Evolutionary conservation across 2,113 vertebrate species (phyloP).

Genomic region (Zosterops hypoxanthus): DNA sequence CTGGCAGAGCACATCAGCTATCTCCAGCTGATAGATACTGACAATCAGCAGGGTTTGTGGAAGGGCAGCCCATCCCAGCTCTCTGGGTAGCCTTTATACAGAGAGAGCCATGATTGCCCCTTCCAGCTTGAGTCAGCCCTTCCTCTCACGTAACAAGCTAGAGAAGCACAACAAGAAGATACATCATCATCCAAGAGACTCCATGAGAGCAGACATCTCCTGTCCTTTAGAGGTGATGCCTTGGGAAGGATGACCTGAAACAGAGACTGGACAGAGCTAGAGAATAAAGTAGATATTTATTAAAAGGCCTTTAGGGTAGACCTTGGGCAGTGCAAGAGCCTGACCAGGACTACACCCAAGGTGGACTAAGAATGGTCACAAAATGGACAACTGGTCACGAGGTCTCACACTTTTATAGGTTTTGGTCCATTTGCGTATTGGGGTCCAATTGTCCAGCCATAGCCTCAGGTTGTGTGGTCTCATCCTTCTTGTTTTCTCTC

Average conservation of each 20-base stretch:
- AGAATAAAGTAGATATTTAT: not conserved
- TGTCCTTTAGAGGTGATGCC: not conserved
- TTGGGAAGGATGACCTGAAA: not conserved
- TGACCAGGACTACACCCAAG: not conserved
- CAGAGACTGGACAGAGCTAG: not conserved
- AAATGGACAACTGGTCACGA: not conserved
- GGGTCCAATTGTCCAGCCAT: not conserved
- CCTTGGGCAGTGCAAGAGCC: not conserved
- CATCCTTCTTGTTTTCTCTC: not conserved
- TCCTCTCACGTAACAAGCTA: not conserved
- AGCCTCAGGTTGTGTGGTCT: not conserved
- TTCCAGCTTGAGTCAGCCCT: not conserved
- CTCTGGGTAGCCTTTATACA: not conserved
- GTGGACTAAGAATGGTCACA: not conserved
- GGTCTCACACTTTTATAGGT: not conserved
- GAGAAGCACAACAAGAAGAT: not conserved
- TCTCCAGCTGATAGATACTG: not conserved
- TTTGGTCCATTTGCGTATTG: not conserved
- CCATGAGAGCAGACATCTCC: not conserved
- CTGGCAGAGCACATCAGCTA: not conserved
- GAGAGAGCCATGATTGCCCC: not conserved
- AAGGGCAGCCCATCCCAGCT: not conserved
- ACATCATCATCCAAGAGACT: not conserved
- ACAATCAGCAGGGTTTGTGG: not conserved
- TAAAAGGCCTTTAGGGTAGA: not conserved